Conservation (phyloP, 2,797 vertebrate species). For the Onychomys arenicola region DNA sequence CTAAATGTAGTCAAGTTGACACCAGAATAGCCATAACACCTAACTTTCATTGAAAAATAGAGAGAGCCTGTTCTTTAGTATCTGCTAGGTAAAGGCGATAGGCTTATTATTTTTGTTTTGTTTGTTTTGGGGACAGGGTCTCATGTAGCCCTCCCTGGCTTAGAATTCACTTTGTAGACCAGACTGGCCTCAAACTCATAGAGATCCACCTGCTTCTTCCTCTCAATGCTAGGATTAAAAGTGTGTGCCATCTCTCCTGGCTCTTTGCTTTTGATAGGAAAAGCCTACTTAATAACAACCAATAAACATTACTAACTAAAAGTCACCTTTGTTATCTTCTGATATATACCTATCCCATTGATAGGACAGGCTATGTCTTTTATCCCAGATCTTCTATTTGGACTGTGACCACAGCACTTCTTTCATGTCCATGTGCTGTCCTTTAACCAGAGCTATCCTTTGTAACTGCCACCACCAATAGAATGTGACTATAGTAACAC, state of each 20-base stretch:
- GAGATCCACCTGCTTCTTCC: background rate
- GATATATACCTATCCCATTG: background rate
- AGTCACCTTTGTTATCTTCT: background rate
- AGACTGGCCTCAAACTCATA: background rate
- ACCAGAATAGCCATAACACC: background rate
- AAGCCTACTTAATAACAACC: constrained; percentile 4
- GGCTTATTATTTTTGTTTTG: background rate
- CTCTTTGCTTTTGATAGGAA: constrained; percentile 34
- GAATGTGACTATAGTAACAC: background rate
- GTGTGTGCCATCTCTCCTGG: background rate
- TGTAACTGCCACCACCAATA: background rate
- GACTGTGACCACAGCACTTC: background rate
- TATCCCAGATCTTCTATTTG: background rate
- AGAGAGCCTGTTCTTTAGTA: constrained; percentile 40
- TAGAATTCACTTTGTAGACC: background rate
- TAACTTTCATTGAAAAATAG: background rate
- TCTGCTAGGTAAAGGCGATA: background rate
- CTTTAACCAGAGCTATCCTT: background rate
- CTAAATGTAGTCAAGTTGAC: background rate
- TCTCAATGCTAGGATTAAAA: background rate
- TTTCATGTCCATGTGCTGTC: background rate
- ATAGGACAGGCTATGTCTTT: background rate
- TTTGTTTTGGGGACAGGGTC: background rate
- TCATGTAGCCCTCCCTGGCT: background rate
- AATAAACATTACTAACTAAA: background rate